Evolutionary conservation across 2,797 vertebrate genomes (phyloP).

Genomic region (Leuciscus waleckii): DNA sequence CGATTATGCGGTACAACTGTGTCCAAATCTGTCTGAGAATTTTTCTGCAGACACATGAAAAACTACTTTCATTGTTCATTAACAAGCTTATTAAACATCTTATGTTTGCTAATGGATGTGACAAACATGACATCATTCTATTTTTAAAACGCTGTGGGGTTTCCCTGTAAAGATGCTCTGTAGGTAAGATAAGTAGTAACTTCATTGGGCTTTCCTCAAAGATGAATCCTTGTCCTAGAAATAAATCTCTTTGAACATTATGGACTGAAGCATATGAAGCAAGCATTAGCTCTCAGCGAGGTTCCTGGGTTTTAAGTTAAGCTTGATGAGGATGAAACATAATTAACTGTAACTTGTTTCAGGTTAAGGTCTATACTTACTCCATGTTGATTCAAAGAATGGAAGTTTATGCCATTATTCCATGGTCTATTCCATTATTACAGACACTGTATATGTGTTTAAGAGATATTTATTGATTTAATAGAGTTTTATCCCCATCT

Average conservation of each 20-base stretch:
- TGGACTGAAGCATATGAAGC: neutral
- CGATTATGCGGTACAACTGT: neutral
- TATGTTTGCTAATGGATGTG: conserved; percentile 21
- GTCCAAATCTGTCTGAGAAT: neutral
- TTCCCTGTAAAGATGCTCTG: conserved; percentile 43
- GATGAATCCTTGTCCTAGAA: neutral
- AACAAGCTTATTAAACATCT: conserved; percentile 3
- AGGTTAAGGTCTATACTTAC: neutral
- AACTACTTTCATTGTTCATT: conserved; percentile 37
- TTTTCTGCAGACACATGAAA: neutral
- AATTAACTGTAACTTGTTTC: conserved; percentile 21
- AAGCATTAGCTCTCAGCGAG: neutral
- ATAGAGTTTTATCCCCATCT: conserved; percentile 9
- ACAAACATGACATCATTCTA: conserved; percentile 34
- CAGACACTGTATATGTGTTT: conserved; percentile 20
- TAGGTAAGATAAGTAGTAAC: neutral
- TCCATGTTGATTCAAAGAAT: neutral
- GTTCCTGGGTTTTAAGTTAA: conserved; percentile 25
- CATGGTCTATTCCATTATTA: neutral
- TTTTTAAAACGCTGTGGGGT: conserved; percentile 41
- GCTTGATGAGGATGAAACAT: conserved; percentile 21
- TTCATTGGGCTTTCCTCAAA: conserved; percentile 35
- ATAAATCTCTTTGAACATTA: neutral
- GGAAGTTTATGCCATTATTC: neutral
- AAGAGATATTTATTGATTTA: conserved; percentile 15